These are phyloP conservation scores for Lepidotrigona ventralis DNA, from an alignment of 1,140 invertebrate genomes.

Conservation along the genomic window DNA sequence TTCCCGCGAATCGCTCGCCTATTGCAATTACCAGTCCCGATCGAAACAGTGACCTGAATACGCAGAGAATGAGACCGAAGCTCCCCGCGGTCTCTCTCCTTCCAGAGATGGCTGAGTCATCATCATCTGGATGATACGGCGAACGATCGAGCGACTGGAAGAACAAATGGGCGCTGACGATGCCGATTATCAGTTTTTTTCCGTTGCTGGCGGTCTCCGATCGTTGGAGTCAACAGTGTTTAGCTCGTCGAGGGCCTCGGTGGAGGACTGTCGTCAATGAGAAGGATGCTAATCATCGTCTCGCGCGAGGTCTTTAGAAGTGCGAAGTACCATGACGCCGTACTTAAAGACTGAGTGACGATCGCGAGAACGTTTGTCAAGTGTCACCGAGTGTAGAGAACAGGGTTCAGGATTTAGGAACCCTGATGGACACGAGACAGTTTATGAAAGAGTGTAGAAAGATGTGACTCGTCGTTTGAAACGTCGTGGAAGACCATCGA, in stretches of 20 bases:
- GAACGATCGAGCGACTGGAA: conserved; percentile 67
- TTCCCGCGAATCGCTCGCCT: neutral
- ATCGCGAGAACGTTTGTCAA: neutral
- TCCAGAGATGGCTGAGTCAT: conserved; percentile 70
- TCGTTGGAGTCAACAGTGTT: neutral
- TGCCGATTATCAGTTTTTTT: conserved; percentile 69
- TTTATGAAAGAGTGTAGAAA: neutral
- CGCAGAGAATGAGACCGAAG: neutral
- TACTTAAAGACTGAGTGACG: conserved; percentile 7
- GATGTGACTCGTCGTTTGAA: too few relatives aligned
- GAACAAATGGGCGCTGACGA: conserved; percentile 73
- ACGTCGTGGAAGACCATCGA: neutral
- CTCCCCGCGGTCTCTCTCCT: conserved; percentile 67
- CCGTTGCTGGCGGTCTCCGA: too few relatives aligned
- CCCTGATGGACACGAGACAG: neutral
- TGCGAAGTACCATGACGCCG: neutral
- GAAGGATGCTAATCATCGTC: neutral
- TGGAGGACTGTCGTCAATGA: neutral
- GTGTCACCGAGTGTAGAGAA: neutral
- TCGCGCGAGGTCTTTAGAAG: neutral
- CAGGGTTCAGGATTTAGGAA: too few relatives aligned
- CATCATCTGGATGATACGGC: conserved; percentile 74
- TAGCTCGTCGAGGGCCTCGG: neutral
- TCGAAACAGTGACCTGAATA: conserved; percentile 7
- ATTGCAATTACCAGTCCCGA: too few relatives aligned